Evolutionary conservation across 2,113 vertebrate species (phyloP).

Genomic region (Promerops cafer): DNA sequence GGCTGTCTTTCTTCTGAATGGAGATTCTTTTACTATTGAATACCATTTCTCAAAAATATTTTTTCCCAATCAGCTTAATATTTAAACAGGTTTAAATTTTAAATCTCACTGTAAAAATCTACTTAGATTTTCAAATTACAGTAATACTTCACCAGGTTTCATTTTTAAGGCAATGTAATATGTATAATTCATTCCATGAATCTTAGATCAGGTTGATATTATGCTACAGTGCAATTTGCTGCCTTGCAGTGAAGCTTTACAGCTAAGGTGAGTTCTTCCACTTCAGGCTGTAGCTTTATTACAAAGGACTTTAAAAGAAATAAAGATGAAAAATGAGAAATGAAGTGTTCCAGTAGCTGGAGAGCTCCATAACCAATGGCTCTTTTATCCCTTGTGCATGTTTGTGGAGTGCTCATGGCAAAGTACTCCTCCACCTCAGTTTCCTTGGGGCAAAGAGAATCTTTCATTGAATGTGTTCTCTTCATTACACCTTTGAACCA

Average conservation of each 20-base stretch:
- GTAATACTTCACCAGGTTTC: conserved; percentile 77
- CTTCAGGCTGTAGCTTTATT: conserved; percentile 42
- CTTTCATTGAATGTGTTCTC: neutral
- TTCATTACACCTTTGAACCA: neutral
- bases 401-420: neutral
- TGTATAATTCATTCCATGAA: conserved; percentile 79
- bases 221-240: conserved; percentile 50
- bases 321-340: conserved; percentile 50
- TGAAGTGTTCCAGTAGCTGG: neutral
- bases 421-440: neutral
- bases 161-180: conserved; percentile 75
- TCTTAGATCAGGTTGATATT: conserved; percentile 66
- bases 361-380: conserved; percentile 1
- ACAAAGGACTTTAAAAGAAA: conserved; percentile 17
- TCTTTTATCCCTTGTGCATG: neutral
- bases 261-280: conserved; percentile 41
- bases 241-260: conserved; percentile 39
- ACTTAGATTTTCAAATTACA: conserved; percentile 75
- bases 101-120: conserved; percentile 74
- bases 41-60: conserved; percentile 69
- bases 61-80: conserved; percentile 70
- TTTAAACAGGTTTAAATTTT: conserved; percentile 81
- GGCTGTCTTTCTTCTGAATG: conserved; percentile 60
- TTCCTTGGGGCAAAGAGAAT: neutral
- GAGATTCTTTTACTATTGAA: conserved; percentile 63